phyloP scores from a whole-genome alignment of 53 echinoderm and acorn worm genomes.

The Arbacia lixula region DNA sequence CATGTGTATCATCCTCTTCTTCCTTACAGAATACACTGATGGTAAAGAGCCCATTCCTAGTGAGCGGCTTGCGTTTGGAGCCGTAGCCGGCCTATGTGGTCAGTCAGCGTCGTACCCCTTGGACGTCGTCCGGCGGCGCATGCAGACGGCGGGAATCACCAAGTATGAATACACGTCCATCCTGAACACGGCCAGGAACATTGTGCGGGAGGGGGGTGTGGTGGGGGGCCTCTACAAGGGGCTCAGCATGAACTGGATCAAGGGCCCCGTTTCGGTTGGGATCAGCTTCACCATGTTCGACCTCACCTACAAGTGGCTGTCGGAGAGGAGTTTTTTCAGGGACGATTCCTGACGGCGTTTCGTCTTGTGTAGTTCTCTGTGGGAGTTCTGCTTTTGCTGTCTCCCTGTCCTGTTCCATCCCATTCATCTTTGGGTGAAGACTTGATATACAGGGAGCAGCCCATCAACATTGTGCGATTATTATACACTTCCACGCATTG shows the following conservation, averaged over 20 bases:
- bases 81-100: constrained; percentile 92
- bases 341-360: constrained; percentile 3
- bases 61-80: constrained; percentile 87
- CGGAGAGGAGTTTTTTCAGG: constrained; percentile 48
- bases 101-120: constrained; percentile 96
- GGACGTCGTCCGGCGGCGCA: constrained; percentile 94
- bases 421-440: too few relatives aligned
- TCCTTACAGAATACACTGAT: constrained; percentile 67
- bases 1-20: too few relatives aligned
- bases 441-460: too few relatives aligned
- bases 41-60: constrained; percentile 71
- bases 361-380: too few relatives aligned
- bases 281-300: constrained; percentile 97
- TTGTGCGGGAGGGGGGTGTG: constrained; percentile 80
- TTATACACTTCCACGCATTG: too few relatives aligned
- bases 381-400: too few relatives aligned
- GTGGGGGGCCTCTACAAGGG: constrained; percentile 95
- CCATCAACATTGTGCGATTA: too few relatives aligned
- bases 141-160: constrained; percentile 98
- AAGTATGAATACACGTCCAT: constrained; percentile 88
- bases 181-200: constrained; percentile 76
- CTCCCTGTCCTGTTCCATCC: too few relatives aligned
- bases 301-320: constrained; percentile 66
- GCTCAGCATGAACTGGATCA: constrained; percentile 98
- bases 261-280: constrained; percentile 95